phyloP scores from a whole-genome alignment of 2,888 invertebrate genomes.

The Halocaridina rubra region DNA sequence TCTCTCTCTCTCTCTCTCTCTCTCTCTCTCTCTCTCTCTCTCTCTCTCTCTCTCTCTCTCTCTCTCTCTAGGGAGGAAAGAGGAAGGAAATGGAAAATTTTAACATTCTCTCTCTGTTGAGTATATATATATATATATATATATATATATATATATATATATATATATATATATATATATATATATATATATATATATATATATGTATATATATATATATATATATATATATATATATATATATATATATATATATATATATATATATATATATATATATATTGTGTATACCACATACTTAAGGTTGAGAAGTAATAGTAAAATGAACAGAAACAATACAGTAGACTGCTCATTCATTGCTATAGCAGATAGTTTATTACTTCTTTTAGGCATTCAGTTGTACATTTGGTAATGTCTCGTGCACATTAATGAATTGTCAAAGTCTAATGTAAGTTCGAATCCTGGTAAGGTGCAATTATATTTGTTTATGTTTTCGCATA shows the following conservation, averaged over 20 bases:
- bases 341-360: too few relatives aligned
- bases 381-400: too few relatives aligned
- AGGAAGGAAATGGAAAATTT: background rate
- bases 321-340: background rate
- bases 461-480: too few relatives aligned
- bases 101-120: background rate
- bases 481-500: too few relatives aligned
- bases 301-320: too few relatives aligned
- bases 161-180: background rate
- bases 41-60: background rate
- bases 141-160: background rate
- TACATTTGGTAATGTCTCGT: too few relatives aligned
- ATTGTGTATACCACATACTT: too few relatives aligned
- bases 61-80: background rate
- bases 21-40: background rate
- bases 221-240: slow-evolving; percentile 21
- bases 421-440: too few relatives aligned
- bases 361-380: too few relatives aligned
- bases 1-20: background rate
- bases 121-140: slow-evolving; percentile 5
- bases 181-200: slow-evolving; percentile 13
- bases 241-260: slow-evolving; percentile 26
- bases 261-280: slow-evolving; percentile 21
- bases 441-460: too few relatives aligned
- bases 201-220: background rate